phyloP scores from a whole-genome alignment of 2,888 invertebrate species.

The Sinodicranocentrus sp. region DNA sequence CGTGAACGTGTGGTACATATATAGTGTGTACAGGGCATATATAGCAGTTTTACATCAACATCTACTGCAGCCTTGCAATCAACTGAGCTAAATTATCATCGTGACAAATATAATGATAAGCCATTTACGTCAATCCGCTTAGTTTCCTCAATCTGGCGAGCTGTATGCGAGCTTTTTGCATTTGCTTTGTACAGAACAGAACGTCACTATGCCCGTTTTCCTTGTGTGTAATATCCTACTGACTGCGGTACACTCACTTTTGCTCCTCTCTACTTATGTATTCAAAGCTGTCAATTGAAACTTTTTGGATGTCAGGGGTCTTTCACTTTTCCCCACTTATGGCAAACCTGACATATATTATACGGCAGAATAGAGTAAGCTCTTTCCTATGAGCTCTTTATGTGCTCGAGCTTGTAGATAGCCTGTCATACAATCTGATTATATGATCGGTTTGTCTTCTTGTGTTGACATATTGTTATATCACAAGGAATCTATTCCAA shows the following conservation, averaged over 20 bases:
- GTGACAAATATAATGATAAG: slow-evolving; percentile 69
- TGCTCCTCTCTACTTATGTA: slow-evolving; percentile 17
- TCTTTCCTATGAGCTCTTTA: no score
- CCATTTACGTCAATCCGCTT: slow-evolving; percentile 69
- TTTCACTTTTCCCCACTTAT: slow-evolving; percentile 61
- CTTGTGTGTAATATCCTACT: not conserved
- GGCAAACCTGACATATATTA: slow-evolving; percentile 3
- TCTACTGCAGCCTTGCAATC: slow-evolving; percentile 46
- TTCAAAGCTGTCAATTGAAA: slow-evolving; percentile 49
- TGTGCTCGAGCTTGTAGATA: not conserved
- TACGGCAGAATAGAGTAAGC: no score
- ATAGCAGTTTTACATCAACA: not conserved
- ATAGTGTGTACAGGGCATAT: not conserved
- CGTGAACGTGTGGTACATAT: not conserved
- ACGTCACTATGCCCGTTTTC: not conserved
- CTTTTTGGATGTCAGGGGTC: slow-evolving; percentile 58
- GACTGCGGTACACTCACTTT: slow-evolving; percentile 1
- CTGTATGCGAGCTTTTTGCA: slow-evolving; percentile 17
- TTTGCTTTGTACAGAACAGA: not conserved
- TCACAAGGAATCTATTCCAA: no score
- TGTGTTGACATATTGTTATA: not conserved
- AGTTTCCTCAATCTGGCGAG: slow-evolving; percentile 64
- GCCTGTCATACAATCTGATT: not conserved
- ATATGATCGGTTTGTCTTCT: slow-evolving; percentile 8
- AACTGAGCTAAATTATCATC: slow-evolving; percentile 59